These are phyloP conservation scores for Drosophila littoralis DNA, from an alignment of 1,140 invertebrate genomes.

Conservation along the genomic window DNA sequence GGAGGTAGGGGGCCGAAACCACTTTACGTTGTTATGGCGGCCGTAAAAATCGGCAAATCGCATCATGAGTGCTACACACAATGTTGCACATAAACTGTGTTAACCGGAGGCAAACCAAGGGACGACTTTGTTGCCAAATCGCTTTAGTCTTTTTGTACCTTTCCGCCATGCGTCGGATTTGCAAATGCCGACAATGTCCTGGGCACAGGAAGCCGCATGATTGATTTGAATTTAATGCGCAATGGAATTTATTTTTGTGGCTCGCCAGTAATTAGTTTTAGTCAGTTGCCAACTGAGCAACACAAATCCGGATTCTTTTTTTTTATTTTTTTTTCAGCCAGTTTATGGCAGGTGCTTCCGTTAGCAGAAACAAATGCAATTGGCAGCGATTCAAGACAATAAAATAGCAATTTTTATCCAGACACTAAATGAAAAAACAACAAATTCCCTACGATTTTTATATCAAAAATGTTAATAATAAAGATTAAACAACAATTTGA, in stretches of 20 bases:
- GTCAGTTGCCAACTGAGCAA: slow-evolving; percentile 62
- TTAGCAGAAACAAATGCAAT: slow-evolving; percentile 25
- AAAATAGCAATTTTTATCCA: slow-evolving; percentile 16
- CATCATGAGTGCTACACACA: slow-evolving; percentile 41
- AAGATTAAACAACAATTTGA: too few relatives aligned
- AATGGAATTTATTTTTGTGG: slow-evolving; percentile 46
- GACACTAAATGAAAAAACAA: neutral
- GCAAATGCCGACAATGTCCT: slow-evolving; percentile 43
- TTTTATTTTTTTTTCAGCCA: slow-evolving; percentile 26
- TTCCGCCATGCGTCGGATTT: slow-evolving; percentile 13
- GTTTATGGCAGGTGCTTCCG: slow-evolving; percentile 67
- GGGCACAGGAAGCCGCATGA: slow-evolving; percentile 51
- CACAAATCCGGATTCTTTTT: slow-evolving; percentile 33
- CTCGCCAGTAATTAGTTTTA: slow-evolving; percentile 64
- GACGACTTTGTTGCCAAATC: slow-evolving; percentile 39
- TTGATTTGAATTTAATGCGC: slow-evolving; percentile 78
- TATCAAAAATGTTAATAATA: neutral
- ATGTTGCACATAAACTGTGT: slow-evolving; percentile 36
- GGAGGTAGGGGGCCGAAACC: neutral
- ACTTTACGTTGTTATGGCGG: slow-evolving; percentile 51
- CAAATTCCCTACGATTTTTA: neutral
- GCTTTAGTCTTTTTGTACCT: slow-evolving; percentile 23
- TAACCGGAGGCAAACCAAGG: neutral
- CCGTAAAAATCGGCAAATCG: slow-evolving; percentile 59
- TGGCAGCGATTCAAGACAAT: slow-evolving; percentile 55